Evolutionary conservation across 2,888 invertebrate species (phyloP).

Genomic region (Drosophila histrio): DNA sequence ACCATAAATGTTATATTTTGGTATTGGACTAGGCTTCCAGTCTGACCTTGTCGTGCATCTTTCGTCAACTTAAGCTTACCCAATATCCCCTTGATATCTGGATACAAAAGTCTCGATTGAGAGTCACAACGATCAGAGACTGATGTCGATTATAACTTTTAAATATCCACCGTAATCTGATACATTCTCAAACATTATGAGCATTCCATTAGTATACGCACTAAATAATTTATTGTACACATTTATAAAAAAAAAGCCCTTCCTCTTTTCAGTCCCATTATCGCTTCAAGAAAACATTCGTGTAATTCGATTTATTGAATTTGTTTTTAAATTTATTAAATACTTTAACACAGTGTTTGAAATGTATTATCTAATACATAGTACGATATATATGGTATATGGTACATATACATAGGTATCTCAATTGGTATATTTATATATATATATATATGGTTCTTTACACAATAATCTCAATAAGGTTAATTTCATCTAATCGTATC

Average conservation of each 20-base stretch:
- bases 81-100: too few species aligned
- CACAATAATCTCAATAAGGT: conserved; percentile 63
- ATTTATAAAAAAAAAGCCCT: too few species aligned
- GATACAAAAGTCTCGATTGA: too few species aligned
- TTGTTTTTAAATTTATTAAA: conserved; percentile 69
- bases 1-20: too few species aligned
- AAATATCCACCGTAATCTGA: not conserved
- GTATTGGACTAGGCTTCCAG: too few species aligned
- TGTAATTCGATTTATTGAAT: conserved; percentile 30
- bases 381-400: conserved; percentile 56
- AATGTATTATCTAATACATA: conserved; percentile 71
- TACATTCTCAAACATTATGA: too few species aligned
- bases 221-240: too few species aligned
- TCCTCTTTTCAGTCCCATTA: too few species aligned
- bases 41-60: too few species aligned
- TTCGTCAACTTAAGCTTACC: too few species aligned
- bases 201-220: not conserved
- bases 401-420: conserved; percentile 59
- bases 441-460: conserved; percentile 39
- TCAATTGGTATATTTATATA: conserved; percentile 40
- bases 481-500: conserved; percentile 68
- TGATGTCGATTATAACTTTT: not conserved
- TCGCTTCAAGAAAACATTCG: not conserved
- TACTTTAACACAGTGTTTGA: conserved; percentile 80
- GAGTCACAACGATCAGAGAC: too few species aligned